phyloP scores from a whole-genome alignment of 2,797 vertebrate genomes.

The Acanthis flammea region DNA sequence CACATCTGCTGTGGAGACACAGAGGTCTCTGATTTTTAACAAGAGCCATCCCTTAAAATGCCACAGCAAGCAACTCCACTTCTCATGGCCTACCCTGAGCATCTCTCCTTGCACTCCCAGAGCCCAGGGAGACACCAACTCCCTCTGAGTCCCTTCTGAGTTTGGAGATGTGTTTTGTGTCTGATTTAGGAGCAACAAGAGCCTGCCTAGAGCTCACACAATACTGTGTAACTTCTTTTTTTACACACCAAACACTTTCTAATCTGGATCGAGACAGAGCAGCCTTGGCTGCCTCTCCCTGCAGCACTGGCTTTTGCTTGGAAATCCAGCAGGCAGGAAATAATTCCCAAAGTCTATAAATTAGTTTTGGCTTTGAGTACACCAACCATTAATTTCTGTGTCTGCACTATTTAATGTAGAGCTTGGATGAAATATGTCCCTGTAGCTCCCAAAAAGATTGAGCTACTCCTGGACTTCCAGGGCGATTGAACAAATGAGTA shows the following conservation, averaged over 20 bases:
- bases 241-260: not conserved
- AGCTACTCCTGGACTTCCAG: slow-evolving; percentile 14
- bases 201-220: not conserved
- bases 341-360: slow-evolving; percentile 37
- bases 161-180: not conserved
- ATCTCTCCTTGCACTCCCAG: not conserved
- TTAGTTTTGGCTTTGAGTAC: slow-evolving; percentile 34
- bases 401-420: not conserved
- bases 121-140: not conserved
- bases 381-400: not conserved
- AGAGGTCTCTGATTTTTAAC: not conserved
- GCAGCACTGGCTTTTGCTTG: slow-evolving; percentile 9
- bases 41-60: not conserved
- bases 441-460: not conserved
- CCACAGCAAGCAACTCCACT: not conserved
- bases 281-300: slow-evolving; percentile 3
- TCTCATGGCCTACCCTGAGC: not conserved
- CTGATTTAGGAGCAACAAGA: not conserved
- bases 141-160: not conserved
- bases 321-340: slow-evolving; percentile 50
- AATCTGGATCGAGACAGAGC: not conserved
- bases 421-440: not conserved
- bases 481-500: not conserved
- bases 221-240: not conserved
- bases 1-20: not conserved